Evolutionary conservation across 92 coral and sea anemone genomes (phyloP).

Genomic region (Epizoanthus scotinus): DNA sequence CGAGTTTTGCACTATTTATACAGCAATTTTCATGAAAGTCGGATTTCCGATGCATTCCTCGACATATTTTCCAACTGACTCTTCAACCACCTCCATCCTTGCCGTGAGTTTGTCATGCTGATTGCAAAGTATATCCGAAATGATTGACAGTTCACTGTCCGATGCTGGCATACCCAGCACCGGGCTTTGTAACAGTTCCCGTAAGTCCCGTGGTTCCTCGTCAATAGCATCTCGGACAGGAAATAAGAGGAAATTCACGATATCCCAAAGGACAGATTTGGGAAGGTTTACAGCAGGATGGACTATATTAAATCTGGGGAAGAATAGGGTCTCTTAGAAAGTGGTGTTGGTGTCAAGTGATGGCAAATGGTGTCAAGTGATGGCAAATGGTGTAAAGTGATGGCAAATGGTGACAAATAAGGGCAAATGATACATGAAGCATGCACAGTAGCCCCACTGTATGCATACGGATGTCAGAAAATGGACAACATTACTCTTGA

Average conservation of each 20-base stretch:
- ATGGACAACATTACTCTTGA: too few species aligned
- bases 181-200: slow-evolving; percentile 60
- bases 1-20: slow-evolving; percentile 13
- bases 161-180: slow-evolving; percentile 63
- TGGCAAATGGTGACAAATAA: background rate
- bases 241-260: slow-evolving; percentile 90
- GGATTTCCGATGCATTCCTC: slow-evolving; percentile 66
- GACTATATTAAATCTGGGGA: slow-evolving; percentile 98
- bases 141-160: slow-evolving; percentile 81
- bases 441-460: too few species aligned
- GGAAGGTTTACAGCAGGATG: slow-evolving; percentile 98
- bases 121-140: slow-evolving; percentile 81
- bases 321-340: slow-evolving; percentile 47
- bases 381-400: slow-evolving; percentile 1
- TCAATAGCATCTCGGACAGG: slow-evolving; percentile 94
- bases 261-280: slow-evolving; percentile 92
- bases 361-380: background rate
- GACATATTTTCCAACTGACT: slow-evolving; percentile 79
- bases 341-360: background rate
- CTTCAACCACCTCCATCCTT: slow-evolving; percentile 86
- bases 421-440: background rate
- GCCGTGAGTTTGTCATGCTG: slow-evolving; percentile 85
- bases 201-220: slow-evolving; percentile 72
- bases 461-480: too few species aligned
- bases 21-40: slow-evolving; percentile 53